Evolutionary conservation across 2,797 vertebrate species (phyloP).

Genomic region (Acipenser oxyrinchus): DNA sequence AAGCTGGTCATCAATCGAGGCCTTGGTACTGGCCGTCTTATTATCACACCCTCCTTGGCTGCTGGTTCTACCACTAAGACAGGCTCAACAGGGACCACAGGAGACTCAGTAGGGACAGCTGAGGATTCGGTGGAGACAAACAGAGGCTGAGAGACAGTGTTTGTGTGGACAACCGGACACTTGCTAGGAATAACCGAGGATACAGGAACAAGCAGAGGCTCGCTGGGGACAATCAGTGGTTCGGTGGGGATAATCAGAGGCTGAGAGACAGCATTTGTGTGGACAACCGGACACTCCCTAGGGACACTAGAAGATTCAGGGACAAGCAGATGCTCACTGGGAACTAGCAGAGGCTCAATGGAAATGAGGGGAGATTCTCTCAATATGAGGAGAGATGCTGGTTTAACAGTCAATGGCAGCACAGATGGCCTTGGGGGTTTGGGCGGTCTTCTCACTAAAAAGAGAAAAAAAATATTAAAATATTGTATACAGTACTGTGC

Average conservation of each 20-base stretch:
- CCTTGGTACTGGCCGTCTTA: constrained; percentile 68
- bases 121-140: background rate
- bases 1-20: constrained; percentile 75
- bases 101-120: constrained; percentile 30
- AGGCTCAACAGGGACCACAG: constrained; percentile 47
- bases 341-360: background rate
- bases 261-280: background rate
- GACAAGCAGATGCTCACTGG: background rate
- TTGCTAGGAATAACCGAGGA: constrained; percentile 10
- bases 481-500: too few species aligned
- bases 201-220: constrained; percentile 11
- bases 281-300: constrained; percentile 6
- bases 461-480: constrained; percentile 15
- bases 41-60: constrained; percentile 42
- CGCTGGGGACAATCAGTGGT: constrained; percentile 3
- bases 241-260: constrained; percentile 3
- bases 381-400: background rate
- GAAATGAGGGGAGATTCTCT: constrained; percentile 8
- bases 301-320: constrained; percentile 17
- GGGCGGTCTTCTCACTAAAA: constrained; percentile 59
- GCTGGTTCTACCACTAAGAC: constrained; percentile 32
- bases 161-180: background rate
- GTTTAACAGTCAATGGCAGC: constrained; percentile 24
- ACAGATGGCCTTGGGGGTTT: constrained; percentile 67
- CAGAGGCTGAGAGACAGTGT: background rate